Base-by-base conservation (phyloP, 1,140 invertebrate genomes). In the Drosophila nebulosa region DNA sequence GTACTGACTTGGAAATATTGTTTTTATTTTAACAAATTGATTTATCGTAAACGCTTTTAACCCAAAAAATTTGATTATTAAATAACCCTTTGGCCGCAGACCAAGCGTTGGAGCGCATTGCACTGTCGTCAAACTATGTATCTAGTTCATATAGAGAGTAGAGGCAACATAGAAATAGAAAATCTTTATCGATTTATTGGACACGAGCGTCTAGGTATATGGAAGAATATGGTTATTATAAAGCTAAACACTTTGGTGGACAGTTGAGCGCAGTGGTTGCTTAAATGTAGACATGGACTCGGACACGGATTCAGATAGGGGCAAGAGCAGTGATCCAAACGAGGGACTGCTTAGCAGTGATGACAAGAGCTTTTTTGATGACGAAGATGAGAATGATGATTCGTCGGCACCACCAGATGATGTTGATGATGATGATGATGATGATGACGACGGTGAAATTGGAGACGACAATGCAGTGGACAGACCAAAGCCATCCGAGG, bases 181-280 rank as follows among this genome's bases (percentile, higher is more conserved):
- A 88, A 86, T 86, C 83, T 78, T 78, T 86, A 86, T 86, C 78
- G 81, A 86, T 86, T 86, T 86, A 69, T 86, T 66, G 81, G 64
- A 36, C 56, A 56, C 56, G 55, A 24, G n/a, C 10, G n/a, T 12
- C 36, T 24, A 52, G 22, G 9, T 16, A 32, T 39, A 12, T 53
- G 24, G 26, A 64, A 42, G 56, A 55, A 50, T 27, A 65, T 57
- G 51, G 61, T 30, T 46, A 69, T 85, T 64, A 73, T 64, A 69
- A 59, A 26, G 51, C 77, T 46, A 24, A 74, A 65, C 50, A 74
- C 69, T 74, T 46, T 16, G 32, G 27, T 16, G 32, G 27, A 24
- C 64, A 86, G 81, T 86, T 46, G 7, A 50, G 36, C 56, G 22
- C 46, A 51, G 61, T 70, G 51, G 55, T 46, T 70, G 62, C 32